Conservation (phyloP, 2,113 vertebrate genomes). For the Cranoglanis bouderius region DNA sequence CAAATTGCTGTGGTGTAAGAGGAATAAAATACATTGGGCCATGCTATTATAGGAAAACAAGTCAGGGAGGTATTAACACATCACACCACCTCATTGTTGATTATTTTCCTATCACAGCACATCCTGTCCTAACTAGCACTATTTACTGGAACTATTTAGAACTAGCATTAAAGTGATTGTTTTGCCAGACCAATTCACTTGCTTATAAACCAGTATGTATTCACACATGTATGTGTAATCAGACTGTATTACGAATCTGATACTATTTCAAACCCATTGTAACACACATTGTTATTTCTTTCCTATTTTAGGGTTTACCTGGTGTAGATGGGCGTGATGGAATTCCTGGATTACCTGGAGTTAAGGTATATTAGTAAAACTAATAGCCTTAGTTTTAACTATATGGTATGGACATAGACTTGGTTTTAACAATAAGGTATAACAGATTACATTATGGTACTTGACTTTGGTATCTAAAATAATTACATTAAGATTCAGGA, state of each 20-base stretch:
- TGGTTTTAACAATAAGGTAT: not conserved
- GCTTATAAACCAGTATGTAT: not conserved
- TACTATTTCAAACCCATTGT: not conserved
- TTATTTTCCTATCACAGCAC: no score
- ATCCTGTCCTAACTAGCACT: not conserved
- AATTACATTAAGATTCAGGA: not conserved
- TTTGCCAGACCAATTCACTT: not conserved
- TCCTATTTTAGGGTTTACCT: slow-evolving; percentile 81
- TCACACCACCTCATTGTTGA: not conserved
- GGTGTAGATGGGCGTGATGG: slow-evolving; percentile 90
- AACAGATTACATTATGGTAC: not conserved
- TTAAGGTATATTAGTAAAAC: slow-evolving; percentile 90
- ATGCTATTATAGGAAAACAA: not conserved
- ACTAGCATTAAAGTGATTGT: not conserved
- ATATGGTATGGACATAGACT: slow-evolving; percentile 78
- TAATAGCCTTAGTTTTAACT: not conserved
- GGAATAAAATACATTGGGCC: not conserved
- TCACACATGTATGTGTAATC: not conserved
- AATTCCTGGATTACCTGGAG: slow-evolving; percentile 93
- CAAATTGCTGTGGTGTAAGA: not conserved
- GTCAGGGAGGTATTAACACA: not conserved
- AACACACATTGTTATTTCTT: not conserved
- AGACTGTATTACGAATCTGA: not conserved
- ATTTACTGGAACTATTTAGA: not conserved
- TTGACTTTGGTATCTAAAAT: not conserved